phyloP scores from a whole-genome alignment of 64 coral and sea anemone genomes.

The Anthopleura sola region DNA sequence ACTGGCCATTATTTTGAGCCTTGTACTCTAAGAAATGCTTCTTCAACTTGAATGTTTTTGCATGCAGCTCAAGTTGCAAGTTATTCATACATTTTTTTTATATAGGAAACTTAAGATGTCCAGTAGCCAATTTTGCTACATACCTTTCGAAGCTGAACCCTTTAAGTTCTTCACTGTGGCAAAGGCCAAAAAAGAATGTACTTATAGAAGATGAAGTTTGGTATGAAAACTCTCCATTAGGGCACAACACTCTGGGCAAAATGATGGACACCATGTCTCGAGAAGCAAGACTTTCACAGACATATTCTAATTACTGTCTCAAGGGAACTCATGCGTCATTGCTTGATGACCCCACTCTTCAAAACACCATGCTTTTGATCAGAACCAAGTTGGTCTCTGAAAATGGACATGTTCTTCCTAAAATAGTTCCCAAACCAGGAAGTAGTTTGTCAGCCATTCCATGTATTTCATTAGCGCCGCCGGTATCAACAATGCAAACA shows the following conservation, averaged over 20 bases:
- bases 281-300: slow-evolving; percentile 61
- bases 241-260: slow-evolving; percentile 80
- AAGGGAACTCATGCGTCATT: slow-evolving; percentile 45
- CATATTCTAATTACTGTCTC: slow-evolving; percentile 82
- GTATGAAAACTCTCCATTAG: slow-evolving; percentile 80
- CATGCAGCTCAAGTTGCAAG: no score
- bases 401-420: not conserved
- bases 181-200: slow-evolving; percentile 76
- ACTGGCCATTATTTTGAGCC: no score
- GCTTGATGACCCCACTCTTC: slow-evolving; percentile 24
- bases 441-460: not conserved
- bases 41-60: no score
- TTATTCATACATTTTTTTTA: no score
- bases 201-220: slow-evolving; percentile 67
- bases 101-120: slow-evolving; percentile 81
- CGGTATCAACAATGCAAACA: not conserved
- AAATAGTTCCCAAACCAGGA: slow-evolving; percentile 13
- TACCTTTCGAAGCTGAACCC: slow-evolving; percentile 86
- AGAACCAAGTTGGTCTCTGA: not conserved
- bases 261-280: slow-evolving; percentile 90
- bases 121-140: slow-evolving; percentile 71
- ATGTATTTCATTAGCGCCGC: not conserved
- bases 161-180: slow-evolving; percentile 68
- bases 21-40: no score
- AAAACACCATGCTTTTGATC: slow-evolving; percentile 17